Evolutionary conservation across 2,888 invertebrate genomes (phyloP).

Genomic region (Drosophila kambysellisi): DNA sequence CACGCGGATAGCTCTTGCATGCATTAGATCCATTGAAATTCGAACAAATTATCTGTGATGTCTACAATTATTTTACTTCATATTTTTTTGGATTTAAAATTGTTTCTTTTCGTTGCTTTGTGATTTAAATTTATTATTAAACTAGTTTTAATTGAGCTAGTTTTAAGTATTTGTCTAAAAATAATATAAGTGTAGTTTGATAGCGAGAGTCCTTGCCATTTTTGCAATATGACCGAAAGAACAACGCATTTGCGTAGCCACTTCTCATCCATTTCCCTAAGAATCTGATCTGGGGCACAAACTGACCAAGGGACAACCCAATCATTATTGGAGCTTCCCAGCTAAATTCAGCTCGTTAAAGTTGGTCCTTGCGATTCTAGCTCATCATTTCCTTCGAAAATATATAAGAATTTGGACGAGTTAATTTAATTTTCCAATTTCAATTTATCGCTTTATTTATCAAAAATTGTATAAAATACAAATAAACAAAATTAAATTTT

Average conservation of each 20-base stretch:
- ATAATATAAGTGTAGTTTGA: neutral
- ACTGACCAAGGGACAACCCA: too few species aligned
- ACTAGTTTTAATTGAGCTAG: neutral
- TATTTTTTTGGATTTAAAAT: slow-evolving; percentile 11
- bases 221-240: neutral
- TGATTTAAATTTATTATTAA: slow-evolving; percentile 27
- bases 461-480: neutral
- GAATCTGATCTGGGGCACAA: neutral
- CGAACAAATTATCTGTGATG: slow-evolving; percentile 63
- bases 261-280: neutral
- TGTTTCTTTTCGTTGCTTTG: slow-evolving; percentile 11
- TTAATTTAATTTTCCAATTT: neutral
- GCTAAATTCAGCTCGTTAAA: neutral
- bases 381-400: neutral
- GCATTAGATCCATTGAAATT: slow-evolving; percentile 30
- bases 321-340: too few species aligned
- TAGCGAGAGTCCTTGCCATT: neutral
- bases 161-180: neutral
- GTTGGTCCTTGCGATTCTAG: neutral
- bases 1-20: slow-evolving; percentile 32
- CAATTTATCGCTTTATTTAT: neutral
- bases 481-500: neutral
- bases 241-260: neutral
- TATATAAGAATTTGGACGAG: neutral
- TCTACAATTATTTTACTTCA: slow-evolving; percentile 3